A percentile compares a stretch with the other conserved stretches of the same genome.
phyloP scores from a whole-genome alignment of 1,140 invertebrate genomes.

The Akabosia matsudoensis region DNA sequence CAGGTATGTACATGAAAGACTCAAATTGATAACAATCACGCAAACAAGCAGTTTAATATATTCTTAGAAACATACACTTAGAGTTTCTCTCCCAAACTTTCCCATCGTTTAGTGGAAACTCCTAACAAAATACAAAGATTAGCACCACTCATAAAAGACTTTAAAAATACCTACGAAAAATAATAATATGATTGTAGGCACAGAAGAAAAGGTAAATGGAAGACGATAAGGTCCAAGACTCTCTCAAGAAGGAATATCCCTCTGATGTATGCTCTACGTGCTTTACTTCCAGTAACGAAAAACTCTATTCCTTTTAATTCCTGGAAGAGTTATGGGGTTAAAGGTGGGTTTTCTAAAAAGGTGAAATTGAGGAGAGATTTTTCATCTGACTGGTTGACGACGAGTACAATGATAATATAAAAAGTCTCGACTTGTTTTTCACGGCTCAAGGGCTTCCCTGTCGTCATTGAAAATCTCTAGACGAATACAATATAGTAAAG shows the following conservation, averaged over 20 bases:
- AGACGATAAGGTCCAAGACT: too few species aligned
- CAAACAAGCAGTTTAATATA: neutral
- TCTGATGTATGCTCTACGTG: too few species aligned
- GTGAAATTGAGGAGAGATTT: constrained; percentile 6
- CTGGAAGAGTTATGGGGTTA: constrained; percentile 8
- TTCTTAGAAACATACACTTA: neutral
- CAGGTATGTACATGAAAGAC: neutral
- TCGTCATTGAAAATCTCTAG: neutral
- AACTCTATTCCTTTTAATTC: neutral
- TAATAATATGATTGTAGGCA: too few species aligned
- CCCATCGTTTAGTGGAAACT: too few species aligned
- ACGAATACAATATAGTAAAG: neutral
- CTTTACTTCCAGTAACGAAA: too few species aligned
- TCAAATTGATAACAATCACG: neutral
- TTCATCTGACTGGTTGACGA: constrained; percentile 1
- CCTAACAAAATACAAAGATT: too few species aligned
- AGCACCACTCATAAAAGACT: too few species aligned
- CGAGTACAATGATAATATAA: neutral
- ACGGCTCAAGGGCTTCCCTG: neutral
- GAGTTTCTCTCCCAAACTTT: too few species aligned
- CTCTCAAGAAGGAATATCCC: too few species aligned
- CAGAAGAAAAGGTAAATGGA: too few species aligned
- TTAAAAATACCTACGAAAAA: too few species aligned
- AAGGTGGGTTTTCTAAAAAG: constrained; percentile 2
- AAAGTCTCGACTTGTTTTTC: neutral